Percentiles rank a stretch among this genome's conserved stretches.
phyloP scores from a whole-genome alignment of 1,140 invertebrate genomes.

The Aphaenogaster floridana region DNA sequence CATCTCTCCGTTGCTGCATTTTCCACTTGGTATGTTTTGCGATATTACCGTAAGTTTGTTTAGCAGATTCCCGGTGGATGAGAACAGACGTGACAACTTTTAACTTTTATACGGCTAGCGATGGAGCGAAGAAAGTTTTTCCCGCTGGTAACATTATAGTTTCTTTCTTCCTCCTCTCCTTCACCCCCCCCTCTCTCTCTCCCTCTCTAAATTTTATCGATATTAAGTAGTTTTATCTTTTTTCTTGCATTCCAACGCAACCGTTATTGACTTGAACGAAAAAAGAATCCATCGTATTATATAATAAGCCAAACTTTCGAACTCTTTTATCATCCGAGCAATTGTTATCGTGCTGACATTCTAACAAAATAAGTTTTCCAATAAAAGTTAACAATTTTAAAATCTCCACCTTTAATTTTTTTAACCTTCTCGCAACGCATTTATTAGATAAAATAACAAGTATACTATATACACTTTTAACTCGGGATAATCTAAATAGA shows the following conservation, averaged over 20 bases:
- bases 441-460: neutral
- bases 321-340: neutral
- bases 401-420: neutral
- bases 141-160: neutral
- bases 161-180: neutral
- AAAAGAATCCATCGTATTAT: neutral
- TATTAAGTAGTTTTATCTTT: constrained; percentile 28
- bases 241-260: neutral
- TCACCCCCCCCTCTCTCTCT: neutral
- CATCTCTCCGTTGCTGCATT: constrained; percentile 32
- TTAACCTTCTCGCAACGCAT: neutral
- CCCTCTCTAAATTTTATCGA: neutral
- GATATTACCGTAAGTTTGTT: constrained; percentile 45
- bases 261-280: neutral
- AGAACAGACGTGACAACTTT: constrained; percentile 50
- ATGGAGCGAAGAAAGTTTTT: constrained; percentile 30
- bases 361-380: constrained; percentile 2
- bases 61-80: constrained; percentile 5
- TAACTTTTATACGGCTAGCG: constrained; percentile 34
- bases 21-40: constrained; percentile 45
- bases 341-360: neutral
- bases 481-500: neutral
- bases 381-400: neutral
- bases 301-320: neutral
- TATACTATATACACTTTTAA: neutral